Percentiles rank a stretch among this genome's conserved stretches.
Evolutionary conservation across 2,888 invertebrate species (phyloP).

Genomic region (Latrodectus elegans): DNA sequence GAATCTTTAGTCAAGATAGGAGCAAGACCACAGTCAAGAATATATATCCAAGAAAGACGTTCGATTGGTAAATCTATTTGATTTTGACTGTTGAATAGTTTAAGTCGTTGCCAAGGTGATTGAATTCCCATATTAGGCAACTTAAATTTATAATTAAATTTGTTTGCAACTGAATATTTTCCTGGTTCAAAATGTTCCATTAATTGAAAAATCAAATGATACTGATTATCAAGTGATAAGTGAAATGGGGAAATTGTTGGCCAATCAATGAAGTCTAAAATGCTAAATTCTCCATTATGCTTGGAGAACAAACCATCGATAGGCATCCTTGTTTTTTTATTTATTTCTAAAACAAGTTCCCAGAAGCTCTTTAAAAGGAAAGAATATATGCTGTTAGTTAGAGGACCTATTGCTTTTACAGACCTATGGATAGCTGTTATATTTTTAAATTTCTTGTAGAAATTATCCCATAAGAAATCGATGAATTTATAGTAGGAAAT

Average conservation of each 20-base stretch:
- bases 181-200: background rate
- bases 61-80: background rate
- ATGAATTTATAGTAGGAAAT: background rate
- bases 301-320: background rate
- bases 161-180: background rate
- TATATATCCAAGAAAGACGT: background rate
- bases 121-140: background rate
- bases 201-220: background rate
- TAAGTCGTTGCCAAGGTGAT: background rate
- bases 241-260: background rate
- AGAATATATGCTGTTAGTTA: background rate
- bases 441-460: background rate
- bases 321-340: background rate
- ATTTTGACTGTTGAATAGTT: no score
- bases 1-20: background rate
- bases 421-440: background rate
- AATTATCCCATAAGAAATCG: background rate
- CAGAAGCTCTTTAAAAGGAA: background rate
- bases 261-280: background rate
- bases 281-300: background rate
- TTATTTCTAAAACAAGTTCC: background rate
- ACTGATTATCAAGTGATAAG: background rate
- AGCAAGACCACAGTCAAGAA: background rate
- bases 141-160: background rate
- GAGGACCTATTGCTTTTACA: background rate